Conservation (phyloP, 2,797 vertebrate genomes). For the Lutjanus campechanus region DNA sequence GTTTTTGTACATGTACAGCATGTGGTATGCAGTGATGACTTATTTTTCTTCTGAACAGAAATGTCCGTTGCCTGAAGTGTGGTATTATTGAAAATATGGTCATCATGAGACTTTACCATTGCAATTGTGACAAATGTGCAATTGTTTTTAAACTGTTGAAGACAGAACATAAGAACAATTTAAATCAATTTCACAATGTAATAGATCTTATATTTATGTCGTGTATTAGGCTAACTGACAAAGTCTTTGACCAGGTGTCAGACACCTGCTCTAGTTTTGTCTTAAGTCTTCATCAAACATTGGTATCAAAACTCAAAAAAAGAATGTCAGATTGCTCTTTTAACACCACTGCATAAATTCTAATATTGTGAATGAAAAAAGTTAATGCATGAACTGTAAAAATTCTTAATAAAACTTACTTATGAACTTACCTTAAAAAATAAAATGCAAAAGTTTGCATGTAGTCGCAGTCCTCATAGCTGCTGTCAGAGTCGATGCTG, state of each 20-base stretch:
- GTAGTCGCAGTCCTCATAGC: background rate
- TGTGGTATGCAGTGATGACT: background rate
- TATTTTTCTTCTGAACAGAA: background rate
- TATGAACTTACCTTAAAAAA: constrained; percentile 43
- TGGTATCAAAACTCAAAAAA: background rate
- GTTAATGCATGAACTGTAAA: background rate
- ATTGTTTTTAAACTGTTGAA: no score
- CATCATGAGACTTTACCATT: no score
- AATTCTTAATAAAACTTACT: background rate
- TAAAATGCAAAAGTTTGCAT: background rate
- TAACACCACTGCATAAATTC: background rate
- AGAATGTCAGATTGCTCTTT: accelerated
- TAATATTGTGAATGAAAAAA: background rate
- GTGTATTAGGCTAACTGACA: background rate
- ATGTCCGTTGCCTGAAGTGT: background rate
- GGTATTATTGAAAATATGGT: background rate
- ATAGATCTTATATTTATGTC: background rate
- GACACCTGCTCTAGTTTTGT: background rate
- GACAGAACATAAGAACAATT: background rate
- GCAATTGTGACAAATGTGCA: no score
- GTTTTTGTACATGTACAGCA: no score
- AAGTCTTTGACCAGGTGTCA: background rate
- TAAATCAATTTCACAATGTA: background rate
- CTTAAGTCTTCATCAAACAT: no score
- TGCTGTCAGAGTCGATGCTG: no score